Evolutionary conservation across 2,888 invertebrate species (phyloP).

Genomic region (Ditylenchus weischeri): DNA sequence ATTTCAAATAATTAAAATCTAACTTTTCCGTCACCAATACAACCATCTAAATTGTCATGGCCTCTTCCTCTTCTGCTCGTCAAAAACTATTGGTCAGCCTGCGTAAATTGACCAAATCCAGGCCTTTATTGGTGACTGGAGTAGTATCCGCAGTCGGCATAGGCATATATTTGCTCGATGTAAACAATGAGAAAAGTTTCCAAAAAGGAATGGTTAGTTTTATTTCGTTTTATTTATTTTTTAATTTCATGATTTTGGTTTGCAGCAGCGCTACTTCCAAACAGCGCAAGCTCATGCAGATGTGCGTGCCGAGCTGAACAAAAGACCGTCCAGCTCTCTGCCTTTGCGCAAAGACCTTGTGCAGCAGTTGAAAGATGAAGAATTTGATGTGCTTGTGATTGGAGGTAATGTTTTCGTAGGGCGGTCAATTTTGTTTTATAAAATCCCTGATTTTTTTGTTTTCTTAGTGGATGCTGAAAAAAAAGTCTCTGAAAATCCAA

Average conservation of each 20-base stretch:
- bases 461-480: too few species aligned
- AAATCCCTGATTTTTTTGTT: too few species aligned
- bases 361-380: conserved; percentile 70
- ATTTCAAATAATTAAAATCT: too few species aligned
- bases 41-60: too few species aligned
- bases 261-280: conserved; percentile 53
- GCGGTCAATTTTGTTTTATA: too few species aligned
- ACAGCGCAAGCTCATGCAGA: conserved; percentile 47
- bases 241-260: not conserved
- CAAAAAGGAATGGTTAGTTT: conserved; percentile 43
- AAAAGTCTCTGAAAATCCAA: too few species aligned
- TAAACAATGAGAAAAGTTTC: conserved; percentile 51
- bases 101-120: conserved; percentile 18
- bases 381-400: conserved; percentile 80
- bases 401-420: conserved; percentile 65
- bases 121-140: conserved; percentile 14
- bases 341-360: conserved; percentile 79
- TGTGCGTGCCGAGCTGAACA: conserved; percentile 52
- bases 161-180: conserved; percentile 41
- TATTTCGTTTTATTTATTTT: too few species aligned
- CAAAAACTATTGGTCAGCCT: conserved; percentile 10
- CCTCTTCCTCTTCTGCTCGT: conserved; percentile 1
- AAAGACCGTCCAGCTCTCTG: conserved; percentile 50
- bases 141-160: conserved; percentile 19
- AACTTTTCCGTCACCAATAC: too few species aligned